phyloP scores from a whole-genome alignment of 2,797 vertebrate species.

The Acrocephalus scirpaceus region DNA sequence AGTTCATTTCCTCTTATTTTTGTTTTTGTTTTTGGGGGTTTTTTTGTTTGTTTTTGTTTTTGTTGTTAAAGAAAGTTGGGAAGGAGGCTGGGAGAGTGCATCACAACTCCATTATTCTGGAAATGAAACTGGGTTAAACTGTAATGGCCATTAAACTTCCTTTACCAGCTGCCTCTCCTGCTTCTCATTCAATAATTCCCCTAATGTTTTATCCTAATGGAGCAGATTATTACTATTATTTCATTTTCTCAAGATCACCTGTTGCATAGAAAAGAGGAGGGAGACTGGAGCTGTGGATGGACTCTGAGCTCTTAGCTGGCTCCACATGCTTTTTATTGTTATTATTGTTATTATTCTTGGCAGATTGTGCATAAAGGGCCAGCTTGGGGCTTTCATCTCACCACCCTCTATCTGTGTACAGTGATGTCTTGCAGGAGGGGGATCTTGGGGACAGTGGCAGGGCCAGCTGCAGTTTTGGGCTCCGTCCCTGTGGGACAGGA shows the following conservation, averaged over 20 bases:
- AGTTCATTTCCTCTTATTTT: not conserved
- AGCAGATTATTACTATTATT: conserved; percentile 72
- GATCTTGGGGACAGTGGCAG: not conserved
- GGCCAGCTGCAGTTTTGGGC: not conserved
- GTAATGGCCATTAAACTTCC: conserved; percentile 42
- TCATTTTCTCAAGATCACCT: conserved; percentile 70
- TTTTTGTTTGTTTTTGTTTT: no score
- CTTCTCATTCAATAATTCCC: conserved; percentile 63
- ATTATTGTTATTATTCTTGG: conserved; percentile 10
- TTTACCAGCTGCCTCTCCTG: conserved; percentile 41
- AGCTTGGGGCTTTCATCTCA: not conserved
- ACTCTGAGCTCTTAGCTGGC: conserved; percentile 11
- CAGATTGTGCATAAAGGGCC: not conserved
- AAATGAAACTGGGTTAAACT: conserved; percentile 27
- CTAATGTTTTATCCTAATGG: conserved; percentile 72
- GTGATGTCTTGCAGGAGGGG: not conserved
- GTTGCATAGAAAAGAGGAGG: conserved; percentile 48
- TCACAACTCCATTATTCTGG: conserved; percentile 4
- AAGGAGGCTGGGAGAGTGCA: not conserved
- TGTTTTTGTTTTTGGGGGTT: not conserved
- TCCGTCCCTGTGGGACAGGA: fast-evolving
- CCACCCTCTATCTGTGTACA: not conserved
- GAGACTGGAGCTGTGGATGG: not conserved
- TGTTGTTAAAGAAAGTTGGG: not conserved
- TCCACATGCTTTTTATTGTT: not conserved